phyloP scores from a whole-genome alignment of 2,797 vertebrate species.

The Spondyliosoma cantharus region DNA sequence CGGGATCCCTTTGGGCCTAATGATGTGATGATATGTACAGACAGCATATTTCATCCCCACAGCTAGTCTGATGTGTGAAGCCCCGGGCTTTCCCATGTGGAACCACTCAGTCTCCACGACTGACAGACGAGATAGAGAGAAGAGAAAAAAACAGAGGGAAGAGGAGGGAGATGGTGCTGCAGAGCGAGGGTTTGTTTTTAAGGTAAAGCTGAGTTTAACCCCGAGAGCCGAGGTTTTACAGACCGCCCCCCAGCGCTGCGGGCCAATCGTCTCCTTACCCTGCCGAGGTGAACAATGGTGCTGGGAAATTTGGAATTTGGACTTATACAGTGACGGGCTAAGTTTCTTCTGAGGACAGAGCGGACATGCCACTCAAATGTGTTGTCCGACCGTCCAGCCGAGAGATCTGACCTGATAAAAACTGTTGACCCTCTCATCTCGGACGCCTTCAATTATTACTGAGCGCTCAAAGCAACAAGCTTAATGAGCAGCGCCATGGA shows the following conservation, averaged over 20 bases:
- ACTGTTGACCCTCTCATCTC: neutral
- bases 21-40: slow-evolving; percentile 81
- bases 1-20: slow-evolving; percentile 78
- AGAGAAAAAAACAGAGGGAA: neutral
- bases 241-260: slow-evolving; percentile 36
- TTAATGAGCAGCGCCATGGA: neutral
- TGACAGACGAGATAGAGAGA: slow-evolving; percentile 52
- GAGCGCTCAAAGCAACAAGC: neutral
- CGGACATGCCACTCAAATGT: too few relatives aligned
- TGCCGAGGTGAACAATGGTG: slow-evolving; percentile 32
- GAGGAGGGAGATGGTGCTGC: slow-evolving; percentile 28
- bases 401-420: neutral
- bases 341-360: neutral
- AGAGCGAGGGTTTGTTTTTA: slow-evolving; percentile 54
- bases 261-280: slow-evolving; percentile 29
- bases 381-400: neutral
- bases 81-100: slow-evolving; percentile 76
- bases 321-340: neutral
- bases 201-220: slow-evolving; percentile 53
- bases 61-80: slow-evolving; percentile 71
- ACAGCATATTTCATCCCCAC: slow-evolving; percentile 75
- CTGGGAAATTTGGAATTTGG: slow-evolving; percentile 16
- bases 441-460: neutral
- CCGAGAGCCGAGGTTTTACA: slow-evolving; percentile 52
- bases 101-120: slow-evolving; percentile 74